phyloP scores from a whole-genome alignment of 2,113 vertebrate genomes.

The Suricata suricatta region DNA sequence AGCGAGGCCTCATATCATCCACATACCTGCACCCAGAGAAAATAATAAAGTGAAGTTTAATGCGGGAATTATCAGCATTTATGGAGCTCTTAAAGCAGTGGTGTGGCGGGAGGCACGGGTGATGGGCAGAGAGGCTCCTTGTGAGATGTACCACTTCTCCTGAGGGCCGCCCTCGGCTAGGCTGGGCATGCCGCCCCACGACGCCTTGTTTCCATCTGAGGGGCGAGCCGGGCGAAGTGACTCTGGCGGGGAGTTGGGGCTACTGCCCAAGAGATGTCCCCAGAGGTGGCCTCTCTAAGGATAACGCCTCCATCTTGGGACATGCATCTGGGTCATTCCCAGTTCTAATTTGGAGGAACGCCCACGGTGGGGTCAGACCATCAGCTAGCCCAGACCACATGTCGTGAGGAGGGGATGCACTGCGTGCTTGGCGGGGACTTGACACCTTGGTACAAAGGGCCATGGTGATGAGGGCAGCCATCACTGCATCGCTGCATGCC shows the following conservation, averaged over 20 bases:
- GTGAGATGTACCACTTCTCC: neutral
- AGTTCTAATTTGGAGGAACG: neutral
- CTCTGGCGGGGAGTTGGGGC: neutral
- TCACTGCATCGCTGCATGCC: neutral
- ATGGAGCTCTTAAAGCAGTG: conserved; percentile 91
- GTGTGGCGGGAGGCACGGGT: conserved; percentile 78
- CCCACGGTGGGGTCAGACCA: neutral
- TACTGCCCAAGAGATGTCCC: neutral
- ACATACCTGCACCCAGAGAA: conserved; percentile 98
- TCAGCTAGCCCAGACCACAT: neutral
- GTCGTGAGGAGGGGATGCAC: neutral
- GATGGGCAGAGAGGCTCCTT: neutral
- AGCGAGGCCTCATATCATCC: conserved; percentile 97
- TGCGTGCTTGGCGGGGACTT: neutral
- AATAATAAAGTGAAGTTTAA: conserved; percentile 99
- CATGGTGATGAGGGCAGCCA: neutral
- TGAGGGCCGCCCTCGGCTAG: neutral
- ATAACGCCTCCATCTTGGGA: fast-evolving
- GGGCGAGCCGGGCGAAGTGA: neutral
- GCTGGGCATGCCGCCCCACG: neutral
- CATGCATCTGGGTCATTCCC: neutral
- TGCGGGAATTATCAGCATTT: conserved; percentile 99
- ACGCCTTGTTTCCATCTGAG: neutral
- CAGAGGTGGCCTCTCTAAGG: neutral
- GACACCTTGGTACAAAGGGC: neutral